A percentile compares a stretch with the other conserved stretches of the same genome.
Evolutionary conservation across 35 echinoderm and acorn worm species (phyloP).

Genomic region (Lytechinus pictus): DNA sequence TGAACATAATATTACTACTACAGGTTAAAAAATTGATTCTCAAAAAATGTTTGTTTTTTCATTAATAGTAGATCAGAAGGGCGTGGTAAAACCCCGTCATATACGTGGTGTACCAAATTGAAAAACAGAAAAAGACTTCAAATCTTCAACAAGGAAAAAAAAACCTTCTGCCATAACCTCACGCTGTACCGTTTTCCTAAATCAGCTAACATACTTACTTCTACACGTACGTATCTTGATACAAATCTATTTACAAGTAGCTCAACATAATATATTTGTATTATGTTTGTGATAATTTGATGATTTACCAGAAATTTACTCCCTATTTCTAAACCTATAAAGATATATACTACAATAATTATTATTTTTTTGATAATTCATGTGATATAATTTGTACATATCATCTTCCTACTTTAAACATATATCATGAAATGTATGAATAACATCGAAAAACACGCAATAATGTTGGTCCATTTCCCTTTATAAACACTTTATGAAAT

Average conservation of each 20-base stretch:
- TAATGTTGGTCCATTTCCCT: slow-evolving; percentile 1
- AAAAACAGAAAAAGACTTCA: not conserved
- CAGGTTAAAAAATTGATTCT: no score
- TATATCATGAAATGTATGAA: not conserved
- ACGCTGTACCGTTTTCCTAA: not conserved
- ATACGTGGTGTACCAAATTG: not conserved
- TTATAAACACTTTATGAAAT: slow-evolving; percentile 6
- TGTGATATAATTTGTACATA: not conserved
- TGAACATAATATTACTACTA: no score
- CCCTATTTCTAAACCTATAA: not conserved
- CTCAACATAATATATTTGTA: not conserved
- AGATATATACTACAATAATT: not conserved
- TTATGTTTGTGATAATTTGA: not conserved
- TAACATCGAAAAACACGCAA: not conserved
- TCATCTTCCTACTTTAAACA: not conserved
- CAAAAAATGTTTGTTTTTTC: no score
- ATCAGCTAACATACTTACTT: not conserved
- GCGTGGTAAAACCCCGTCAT: no score
- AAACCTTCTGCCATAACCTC: not conserved
- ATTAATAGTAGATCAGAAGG: no score
- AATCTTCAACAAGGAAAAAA: not conserved
- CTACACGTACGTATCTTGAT: not conserved
- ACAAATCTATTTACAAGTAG: slow-evolving; percentile 4
- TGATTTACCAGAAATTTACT: not conserved
- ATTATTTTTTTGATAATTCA: not conserved